Conservation (phyloP, 2,113 vertebrate genomes). For the Anolis carolinensis region DNA sequence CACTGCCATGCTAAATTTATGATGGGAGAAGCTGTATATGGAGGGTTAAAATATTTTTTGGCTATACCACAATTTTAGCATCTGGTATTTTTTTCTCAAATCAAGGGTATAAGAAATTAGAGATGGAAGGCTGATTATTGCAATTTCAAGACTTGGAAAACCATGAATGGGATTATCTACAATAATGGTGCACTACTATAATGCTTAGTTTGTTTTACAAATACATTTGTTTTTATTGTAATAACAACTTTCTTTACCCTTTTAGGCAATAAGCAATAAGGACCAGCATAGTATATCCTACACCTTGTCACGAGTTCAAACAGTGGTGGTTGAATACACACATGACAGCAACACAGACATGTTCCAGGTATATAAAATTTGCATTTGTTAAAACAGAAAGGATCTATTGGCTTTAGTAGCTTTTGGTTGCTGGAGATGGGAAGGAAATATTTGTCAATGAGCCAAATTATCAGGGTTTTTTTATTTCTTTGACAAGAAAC, state of each 20-base stretch:
- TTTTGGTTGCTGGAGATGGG: neutral
- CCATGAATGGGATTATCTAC: neutral
- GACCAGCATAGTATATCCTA: slow-evolving; percentile 99
- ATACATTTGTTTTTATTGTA: neutral
- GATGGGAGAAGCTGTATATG: neutral
- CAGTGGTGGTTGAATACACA: slow-evolving; percentile 98
- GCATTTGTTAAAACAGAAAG: neutral
- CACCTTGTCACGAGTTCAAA: slow-evolving; percentile 94
- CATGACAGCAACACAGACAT: slow-evolving; percentile 98
- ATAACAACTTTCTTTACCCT: slow-evolving; percentile 36
- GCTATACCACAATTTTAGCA: neutral
- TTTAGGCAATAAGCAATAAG: slow-evolving; percentile 98
- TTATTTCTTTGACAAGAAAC: neutral
- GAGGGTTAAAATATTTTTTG: neutral
- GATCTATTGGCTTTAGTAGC: neutral
- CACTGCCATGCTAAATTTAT: neutral
- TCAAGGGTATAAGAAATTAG: neutral
- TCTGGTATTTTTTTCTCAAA: neutral
- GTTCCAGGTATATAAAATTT: slow-evolving; percentile 85
- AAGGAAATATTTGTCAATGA: neutral
- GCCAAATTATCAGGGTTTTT: neutral
- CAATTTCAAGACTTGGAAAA: neutral
- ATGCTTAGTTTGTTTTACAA: neutral
- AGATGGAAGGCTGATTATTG: neutral
- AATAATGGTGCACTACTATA: neutral